A percentile compares a stretch with the other conserved stretches of the same genome.
phyloP scores from a whole-genome alignment of 1,140 invertebrate genomes.

The Drosophila ogumai region DNA sequence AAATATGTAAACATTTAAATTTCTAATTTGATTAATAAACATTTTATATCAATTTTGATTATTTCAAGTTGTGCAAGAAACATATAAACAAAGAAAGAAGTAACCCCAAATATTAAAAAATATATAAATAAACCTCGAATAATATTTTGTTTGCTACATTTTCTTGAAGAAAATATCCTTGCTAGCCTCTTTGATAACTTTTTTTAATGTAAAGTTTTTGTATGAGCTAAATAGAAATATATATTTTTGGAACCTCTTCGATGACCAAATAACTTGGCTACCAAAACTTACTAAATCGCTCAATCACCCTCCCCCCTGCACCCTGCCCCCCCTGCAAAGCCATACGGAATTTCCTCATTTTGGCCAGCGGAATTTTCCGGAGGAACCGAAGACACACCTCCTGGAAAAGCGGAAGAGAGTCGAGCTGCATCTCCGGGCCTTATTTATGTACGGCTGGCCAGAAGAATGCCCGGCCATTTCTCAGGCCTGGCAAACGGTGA shows the following conservation, averaged over 20 bases:
- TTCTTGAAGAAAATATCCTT: not conserved
- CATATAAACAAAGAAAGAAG: not conserved
- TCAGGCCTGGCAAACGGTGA: slow-evolving; percentile 47
- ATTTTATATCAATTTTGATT: not conserved
- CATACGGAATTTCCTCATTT: slow-evolving; percentile 39
- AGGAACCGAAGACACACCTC: not conserved
- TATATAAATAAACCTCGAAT: not conserved
- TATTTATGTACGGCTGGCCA: slow-evolving; percentile 80
- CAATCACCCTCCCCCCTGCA: too few relatives aligned
- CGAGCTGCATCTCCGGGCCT: slow-evolving; percentile 24
- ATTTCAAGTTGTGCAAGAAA: not conserved
- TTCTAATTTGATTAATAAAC: not conserved
- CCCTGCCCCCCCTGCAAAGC: slow-evolving; percentile 1
- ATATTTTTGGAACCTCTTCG: too few relatives aligned
- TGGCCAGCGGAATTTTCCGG: slow-evolving; percentile 15
- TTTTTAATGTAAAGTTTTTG: rapidly evolving
- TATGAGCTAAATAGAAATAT: too few relatives aligned
- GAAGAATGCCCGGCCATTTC: slow-evolving; percentile 73
- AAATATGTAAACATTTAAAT: too few relatives aligned
- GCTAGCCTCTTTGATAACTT: not conserved
- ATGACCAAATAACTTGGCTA: too few relatives aligned
- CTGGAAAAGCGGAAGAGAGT: not conserved
- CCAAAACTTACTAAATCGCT: slow-evolving; percentile 7
- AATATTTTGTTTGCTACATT: too few relatives aligned
- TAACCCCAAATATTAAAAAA: not conserved